Conservation (phyloP, 2,113 vertebrate species). For the Chascanopsetta lugubris region DNA sequence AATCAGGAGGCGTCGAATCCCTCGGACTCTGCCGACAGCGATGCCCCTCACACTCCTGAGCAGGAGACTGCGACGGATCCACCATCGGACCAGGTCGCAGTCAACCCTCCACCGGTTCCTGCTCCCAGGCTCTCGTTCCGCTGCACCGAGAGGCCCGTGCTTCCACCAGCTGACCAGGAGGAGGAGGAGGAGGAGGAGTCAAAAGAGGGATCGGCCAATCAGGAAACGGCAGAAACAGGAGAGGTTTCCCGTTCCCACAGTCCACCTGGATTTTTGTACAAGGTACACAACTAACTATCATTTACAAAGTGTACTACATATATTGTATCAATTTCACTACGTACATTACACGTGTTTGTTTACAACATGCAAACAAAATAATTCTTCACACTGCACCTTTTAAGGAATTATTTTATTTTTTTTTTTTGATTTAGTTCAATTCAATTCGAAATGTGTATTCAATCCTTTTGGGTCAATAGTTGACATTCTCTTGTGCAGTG, state of each 20-base stretch:
- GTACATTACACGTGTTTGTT: too few relatives aligned
- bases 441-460: too few relatives aligned
- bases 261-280: constrained; percentile 70
- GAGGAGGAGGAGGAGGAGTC: constrained; percentile 27
- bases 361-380: too few relatives aligned
- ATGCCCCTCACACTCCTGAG: constrained; percentile 19
- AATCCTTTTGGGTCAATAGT: too few relatives aligned
- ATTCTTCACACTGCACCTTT: too few relatives aligned
- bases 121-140: constrained; percentile 64
- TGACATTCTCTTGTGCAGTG: too few relatives aligned
- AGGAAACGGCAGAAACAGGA: neutral
- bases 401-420: too few relatives aligned
- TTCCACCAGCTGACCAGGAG: neutral
- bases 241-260: constrained; percentile 29
- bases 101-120: constrained; percentile 58
- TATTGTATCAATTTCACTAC: neutral
- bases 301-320: too few relatives aligned
- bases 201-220: constrained; percentile 1
- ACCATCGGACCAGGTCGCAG: constrained; percentile 13
- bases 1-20: constrained; percentile 36
- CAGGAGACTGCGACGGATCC: constrained; percentile 15
- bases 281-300: constrained; percentile 67
- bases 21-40: constrained; percentile 23
- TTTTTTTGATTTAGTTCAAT: too few relatives aligned
- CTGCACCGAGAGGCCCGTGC: constrained; percentile 5